phyloP scores from a whole-genome alignment of 1,140 invertebrate species.

The Planococcus citri region DNA sequence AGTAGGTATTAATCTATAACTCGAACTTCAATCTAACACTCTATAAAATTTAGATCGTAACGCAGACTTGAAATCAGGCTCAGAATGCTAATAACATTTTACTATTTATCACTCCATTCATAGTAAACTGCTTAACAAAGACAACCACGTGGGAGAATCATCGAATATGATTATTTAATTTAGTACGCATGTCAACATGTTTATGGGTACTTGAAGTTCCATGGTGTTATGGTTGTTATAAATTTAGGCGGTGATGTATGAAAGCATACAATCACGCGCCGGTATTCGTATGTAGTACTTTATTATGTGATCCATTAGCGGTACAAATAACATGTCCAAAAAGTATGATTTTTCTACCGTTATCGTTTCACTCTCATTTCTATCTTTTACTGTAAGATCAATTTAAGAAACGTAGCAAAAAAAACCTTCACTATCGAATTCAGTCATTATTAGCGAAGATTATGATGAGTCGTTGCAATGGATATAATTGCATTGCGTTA shows the following conservation, averaged over 20 bases:
- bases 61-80: neutral
- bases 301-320: neutral
- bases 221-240: neutral
- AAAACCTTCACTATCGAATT: too few species aligned
- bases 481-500: too few species aligned
- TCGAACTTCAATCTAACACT: neutral
- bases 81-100: neutral
- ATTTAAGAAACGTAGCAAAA: too few species aligned
- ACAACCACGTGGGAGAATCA: slow-evolving; percentile 1
- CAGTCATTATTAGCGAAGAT: too few species aligned
- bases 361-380: too few species aligned
- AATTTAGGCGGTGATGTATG: slow-evolving; percentile 6
- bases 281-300: neutral
- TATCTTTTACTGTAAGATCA: too few species aligned
- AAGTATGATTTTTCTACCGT: too few species aligned
- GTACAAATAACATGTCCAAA: too few species aligned
- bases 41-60: neutral
- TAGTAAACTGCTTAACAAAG: neutral
- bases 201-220: neutral
- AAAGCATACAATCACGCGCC: slow-evolving; percentile 5
- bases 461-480: too few species aligned
- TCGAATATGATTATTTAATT: neutral
- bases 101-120: neutral
- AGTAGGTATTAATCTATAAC: too few species aligned
- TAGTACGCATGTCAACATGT: slow-evolving; percentile 1